These are phyloP conservation scores for Pyrocoelia pectoralis DNA, from an alignment of 2,888 invertebrate genomes.

Conservation along the genomic window DNA sequence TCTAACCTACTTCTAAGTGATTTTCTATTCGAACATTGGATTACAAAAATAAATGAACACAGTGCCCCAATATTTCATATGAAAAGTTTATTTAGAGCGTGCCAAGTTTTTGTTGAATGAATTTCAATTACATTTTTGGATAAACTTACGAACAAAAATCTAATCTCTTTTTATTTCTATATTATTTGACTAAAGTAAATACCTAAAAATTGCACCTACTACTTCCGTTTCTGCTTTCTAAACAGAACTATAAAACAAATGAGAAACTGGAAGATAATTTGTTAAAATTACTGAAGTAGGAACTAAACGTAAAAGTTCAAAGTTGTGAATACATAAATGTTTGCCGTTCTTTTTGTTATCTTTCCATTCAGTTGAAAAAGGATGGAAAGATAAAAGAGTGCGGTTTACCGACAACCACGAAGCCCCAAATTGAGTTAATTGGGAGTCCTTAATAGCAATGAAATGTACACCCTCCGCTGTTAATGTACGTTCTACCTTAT, in stretches of 20 bases:
- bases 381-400: slow-evolving; percentile 19
- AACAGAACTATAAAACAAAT: slow-evolving; percentile 4
- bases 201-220: background rate
- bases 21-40: background rate
- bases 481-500: slow-evolving; percentile 48
- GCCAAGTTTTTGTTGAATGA: slow-evolving; percentile 9
- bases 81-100: background rate
- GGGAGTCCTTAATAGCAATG: slow-evolving; percentile 49
- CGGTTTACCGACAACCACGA: slow-evolving; percentile 23
- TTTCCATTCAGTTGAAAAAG: slow-evolving; percentile 1
- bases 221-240: background rate
- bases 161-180: background rate
- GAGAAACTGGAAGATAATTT: background rate
- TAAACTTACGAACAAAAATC: background rate
- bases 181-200: background rate
- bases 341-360: slow-evolving; percentile 17
- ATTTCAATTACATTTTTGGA: background rate
- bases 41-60: background rate
- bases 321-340: slow-evolving; percentile 13
- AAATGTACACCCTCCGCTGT: slow-evolving; percentile 48
- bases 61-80: slow-evolving; percentile 1
- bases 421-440: slow-evolving; percentile 51
- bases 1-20: slow-evolving; percentile 4
- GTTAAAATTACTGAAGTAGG: slow-evolving; percentile 10
- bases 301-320: slow-evolving; percentile 9